Evolutionary conservation across 2,888 invertebrate species (phyloP).

Genomic region (Aphidius colemani): DNA sequence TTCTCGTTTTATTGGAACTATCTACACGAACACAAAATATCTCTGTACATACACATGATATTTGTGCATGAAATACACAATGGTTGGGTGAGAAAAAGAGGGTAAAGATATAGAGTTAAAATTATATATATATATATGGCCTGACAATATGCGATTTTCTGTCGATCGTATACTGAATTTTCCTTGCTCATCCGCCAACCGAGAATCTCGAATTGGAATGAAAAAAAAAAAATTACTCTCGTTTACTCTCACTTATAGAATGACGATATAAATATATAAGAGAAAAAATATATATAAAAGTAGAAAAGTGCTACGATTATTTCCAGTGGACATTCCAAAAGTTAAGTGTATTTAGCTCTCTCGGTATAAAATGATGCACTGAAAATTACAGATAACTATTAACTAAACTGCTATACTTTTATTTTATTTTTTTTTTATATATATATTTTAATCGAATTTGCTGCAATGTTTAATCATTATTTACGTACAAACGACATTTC

Average conservation of each 20-base stretch:
- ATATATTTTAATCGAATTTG: too few species aligned
- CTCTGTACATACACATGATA: constrained; percentile 31
- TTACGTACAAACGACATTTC: too few species aligned
- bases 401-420: too few species aligned
- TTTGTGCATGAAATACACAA: constrained; percentile 5
- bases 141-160: constrained; percentile 51
- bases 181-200: constrained; percentile 37
- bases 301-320: constrained; percentile 22
- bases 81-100: constrained; percentile 3
- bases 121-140: constrained; percentile 35
- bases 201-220: neutral
- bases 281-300: neutral
- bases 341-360: too few species aligned
- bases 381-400: too few species aligned
- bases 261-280: neutral
- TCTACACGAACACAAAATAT: constrained; percentile 52
- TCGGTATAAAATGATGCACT: too few species aligned
- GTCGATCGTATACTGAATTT: constrained; percentile 37
- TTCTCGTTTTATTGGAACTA: constrained; percentile 60
- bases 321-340: neutral
- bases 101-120: constrained; percentile 17
- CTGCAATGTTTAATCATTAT: too few species aligned
- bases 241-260: constrained; percentile 1
- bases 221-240: constrained; percentile 4
- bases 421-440: too few species aligned